Percentiles rank a stretch among this genome's conserved stretches.
These are phyloP conservation scores for Procavia capensis DNA, from an alignment of 2,113 vertebrate genomes.

Conservation along the genomic window DNA sequence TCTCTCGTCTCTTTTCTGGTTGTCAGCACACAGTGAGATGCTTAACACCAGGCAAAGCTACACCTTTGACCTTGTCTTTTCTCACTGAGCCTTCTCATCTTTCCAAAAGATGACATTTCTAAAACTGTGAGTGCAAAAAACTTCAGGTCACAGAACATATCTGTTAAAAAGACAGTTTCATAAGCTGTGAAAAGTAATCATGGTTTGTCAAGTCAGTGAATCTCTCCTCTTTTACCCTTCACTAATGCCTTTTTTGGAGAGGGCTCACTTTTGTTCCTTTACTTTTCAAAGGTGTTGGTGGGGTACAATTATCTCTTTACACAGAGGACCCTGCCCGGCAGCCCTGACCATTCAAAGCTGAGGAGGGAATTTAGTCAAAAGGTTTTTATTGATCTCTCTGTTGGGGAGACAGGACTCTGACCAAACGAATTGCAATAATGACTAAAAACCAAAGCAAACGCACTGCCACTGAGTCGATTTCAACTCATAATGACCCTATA, in stretches of 20 bases:
- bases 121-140: conserved; percentile 53
- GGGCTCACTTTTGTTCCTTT: neutral
- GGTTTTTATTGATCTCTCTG: neutral
- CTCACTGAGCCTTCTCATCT: conserved; percentile 59
- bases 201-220: conserved; percentile 74
- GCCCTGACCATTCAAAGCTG: neutral
- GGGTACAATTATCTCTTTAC: conserved; percentile 29
- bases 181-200: conserved; percentile 70
- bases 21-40: conserved; percentile 2
- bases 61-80: conserved; percentile 56
- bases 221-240: conserved; percentile 18
- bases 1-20: neutral
- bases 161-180: conserved; percentile 76
- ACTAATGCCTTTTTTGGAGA: conserved; percentile 72
- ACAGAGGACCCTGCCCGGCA: neutral
- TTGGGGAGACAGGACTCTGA: neutral
- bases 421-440: conserved; percentile 7
- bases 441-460: no score
- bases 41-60: conserved; percentile 28
- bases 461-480: no score
- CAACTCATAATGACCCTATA: neutral
- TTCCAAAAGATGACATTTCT: conserved; percentile 70
- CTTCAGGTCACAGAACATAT: conserved; percentile 1
- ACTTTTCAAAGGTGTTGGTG: conserved; percentile 46
- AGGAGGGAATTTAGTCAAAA: conserved; percentile 13